Percentiles rank a stretch among this genome's conserved stretches.
Evolutionary conservation across 1,140 invertebrate species (phyloP).

Genomic region (Hyles euphorbiae): DNA sequence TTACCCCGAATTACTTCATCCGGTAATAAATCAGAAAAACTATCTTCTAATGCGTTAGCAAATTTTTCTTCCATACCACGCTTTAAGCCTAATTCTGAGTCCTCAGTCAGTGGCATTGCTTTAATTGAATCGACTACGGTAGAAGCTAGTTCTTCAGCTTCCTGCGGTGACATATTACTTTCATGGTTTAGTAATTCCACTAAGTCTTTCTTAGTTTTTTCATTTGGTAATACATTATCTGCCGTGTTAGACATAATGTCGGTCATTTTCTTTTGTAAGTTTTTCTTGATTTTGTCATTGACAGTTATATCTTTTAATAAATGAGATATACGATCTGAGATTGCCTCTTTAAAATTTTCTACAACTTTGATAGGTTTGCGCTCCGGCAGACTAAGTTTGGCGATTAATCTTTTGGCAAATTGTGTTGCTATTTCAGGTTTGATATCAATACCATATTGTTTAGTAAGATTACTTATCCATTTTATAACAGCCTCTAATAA

Average conservation of each 20-base stretch:
- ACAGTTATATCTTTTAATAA: not conserved
- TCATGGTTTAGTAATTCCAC: not conserved
- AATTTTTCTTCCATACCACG: not conserved
- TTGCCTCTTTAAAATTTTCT: not conserved
- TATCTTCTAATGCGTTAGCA: not conserved
- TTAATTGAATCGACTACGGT: not conserved
- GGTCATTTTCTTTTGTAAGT: not conserved
- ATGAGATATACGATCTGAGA: not conserved
- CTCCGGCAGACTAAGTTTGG: not conserved
- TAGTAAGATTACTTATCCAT: too few relatives aligned
- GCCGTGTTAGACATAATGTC: not conserved
- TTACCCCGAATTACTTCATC: slow-evolving; percentile 7
- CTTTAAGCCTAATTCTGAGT: not conserved
- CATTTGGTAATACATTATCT: not conserved
- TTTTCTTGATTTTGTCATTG: not conserved
- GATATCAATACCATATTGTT: too few relatives aligned
- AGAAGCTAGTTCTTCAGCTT: not conserved
- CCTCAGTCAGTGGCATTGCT: not conserved
- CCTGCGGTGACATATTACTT: not conserved
- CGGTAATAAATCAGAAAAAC: not conserved
- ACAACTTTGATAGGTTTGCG: not conserved
- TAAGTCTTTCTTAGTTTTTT: slow-evolving; percentile 3
- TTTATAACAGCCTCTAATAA: too few relatives aligned
- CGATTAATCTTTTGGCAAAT: too few relatives aligned
- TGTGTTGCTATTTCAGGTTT: too few relatives aligned